Conservation (phyloP, 2,113 vertebrate genomes). For the Dipodomys spectabilis region DNA sequence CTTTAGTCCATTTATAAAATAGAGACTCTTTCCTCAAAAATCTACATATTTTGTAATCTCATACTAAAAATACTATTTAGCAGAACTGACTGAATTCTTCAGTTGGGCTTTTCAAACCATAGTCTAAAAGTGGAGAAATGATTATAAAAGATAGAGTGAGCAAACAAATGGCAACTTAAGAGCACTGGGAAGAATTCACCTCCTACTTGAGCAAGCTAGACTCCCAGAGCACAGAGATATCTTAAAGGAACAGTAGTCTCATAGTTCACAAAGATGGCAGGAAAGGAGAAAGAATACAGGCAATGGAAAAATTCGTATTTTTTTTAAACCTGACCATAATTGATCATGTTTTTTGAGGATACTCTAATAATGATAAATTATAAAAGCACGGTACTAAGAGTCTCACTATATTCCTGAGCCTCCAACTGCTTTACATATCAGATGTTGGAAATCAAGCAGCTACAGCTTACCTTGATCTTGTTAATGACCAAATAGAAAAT, state of each 20-base stretch:
- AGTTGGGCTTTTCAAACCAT: background rate
- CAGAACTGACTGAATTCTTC: constrained; percentile 27
- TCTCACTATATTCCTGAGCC: background rate
- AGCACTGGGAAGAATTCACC: background rate
- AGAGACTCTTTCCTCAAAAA: background rate
- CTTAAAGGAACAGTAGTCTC: background rate
- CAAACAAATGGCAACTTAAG: background rate
- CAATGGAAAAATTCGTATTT: background rate
- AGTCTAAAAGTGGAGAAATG: background rate
- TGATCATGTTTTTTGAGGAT: constrained; percentile 1
- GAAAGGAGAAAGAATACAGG: background rate
- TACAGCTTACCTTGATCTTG: background rate
- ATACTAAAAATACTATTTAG: constrained; percentile 6
- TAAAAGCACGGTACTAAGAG: background rate
- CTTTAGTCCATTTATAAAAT: background rate
- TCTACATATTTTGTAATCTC: background rate
- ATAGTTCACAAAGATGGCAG: background rate
- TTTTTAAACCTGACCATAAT: background rate
- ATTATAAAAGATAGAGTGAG: background rate
- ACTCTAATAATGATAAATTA: background rate
- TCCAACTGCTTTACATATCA: background rate
- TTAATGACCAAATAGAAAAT: background rate
- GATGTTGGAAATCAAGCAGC: constrained; percentile 3
- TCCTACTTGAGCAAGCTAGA: background rate
- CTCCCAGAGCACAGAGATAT: background rate